Evolutionary conservation across 2,113 vertebrate species (phyloP), one percentile per base, ranked within the genome.

Genomic region (Embiotoca jacksoni): DNA sequence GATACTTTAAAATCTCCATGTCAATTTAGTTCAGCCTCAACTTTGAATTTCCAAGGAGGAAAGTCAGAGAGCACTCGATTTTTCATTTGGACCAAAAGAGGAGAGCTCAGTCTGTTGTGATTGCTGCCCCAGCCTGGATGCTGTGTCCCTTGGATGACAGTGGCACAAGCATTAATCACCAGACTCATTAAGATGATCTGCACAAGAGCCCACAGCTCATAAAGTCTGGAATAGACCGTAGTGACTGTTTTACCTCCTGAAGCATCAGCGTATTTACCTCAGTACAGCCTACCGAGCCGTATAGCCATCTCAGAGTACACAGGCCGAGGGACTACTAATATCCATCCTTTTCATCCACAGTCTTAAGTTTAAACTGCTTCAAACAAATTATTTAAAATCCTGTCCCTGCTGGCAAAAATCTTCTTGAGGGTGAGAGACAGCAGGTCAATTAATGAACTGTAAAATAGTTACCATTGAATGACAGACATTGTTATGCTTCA

Each of bases 151-250:
- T 53, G 15, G 59, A 75, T 47, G 82, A 75, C 57, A 66, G 60
- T 52, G 53, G 44, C 84, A 57, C 58, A 32, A 13, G 50, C 73
- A 91, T 90, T 85, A 88, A 89, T 89, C 85, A 77, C 57, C 53
- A 2, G 32, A 73, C 75, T 87, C 84, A 85, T 88, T 88, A 83
- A 77, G 65, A 80, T 83, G 84, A 91, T 89, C 83, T 89, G 77
- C 72, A 60, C 57, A 70, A 89, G 80, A 78, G 75, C 78, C 83
- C 83, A 86, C 54, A 77, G 88, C 82, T 89, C 81, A 72, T 92
- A 86, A 92, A 89, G 73, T 53, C 61, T 66, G 78, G 75, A 72
- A 86, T 4, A 72, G 75, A 78, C 86, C 83, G 74, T 11, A 72
- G 76, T 52, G 81, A 55, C 67, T 72, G 46, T 36, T 84, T 79